Evolutionary conservation across 64 coral and sea anemone genomes (phyloP).

Genomic region (Pocillopora verrucosa): DNA sequence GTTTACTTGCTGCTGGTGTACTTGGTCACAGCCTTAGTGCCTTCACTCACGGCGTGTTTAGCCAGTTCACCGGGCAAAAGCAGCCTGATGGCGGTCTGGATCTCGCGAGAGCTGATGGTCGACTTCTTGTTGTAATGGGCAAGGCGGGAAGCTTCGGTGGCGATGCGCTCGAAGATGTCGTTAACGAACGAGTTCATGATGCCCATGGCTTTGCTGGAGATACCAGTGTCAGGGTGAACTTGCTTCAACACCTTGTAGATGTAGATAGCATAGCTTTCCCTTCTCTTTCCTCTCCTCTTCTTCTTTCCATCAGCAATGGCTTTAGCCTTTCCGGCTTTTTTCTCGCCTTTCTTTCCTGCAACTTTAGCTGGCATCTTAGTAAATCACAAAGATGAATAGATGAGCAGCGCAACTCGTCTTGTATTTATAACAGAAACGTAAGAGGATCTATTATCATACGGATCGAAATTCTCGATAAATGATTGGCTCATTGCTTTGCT

Average conservation of each 20-base stretch:
- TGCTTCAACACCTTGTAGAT: conserved; percentile 53
- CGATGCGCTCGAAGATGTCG: conserved; percentile 80
- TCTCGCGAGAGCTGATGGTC: conserved; percentile 33
- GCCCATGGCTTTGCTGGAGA: conserved; percentile 72
- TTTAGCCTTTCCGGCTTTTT: too few species aligned
- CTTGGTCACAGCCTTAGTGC: conserved; percentile 23
- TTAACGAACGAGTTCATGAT: conserved; percentile 80
- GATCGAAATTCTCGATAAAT: too few species aligned
- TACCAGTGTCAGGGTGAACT: conserved; percentile 56
- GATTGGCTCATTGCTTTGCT: too few species aligned
- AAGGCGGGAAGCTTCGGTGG: conserved; percentile 61
- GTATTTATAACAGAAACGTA: too few species aligned
- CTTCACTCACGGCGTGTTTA: conserved; percentile 24
- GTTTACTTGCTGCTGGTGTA: conserved; percentile 34
- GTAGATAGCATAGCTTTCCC: conserved; percentile 47
- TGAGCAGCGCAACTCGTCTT: too few species aligned
- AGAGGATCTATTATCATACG: too few species aligned
- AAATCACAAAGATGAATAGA: too few species aligned
- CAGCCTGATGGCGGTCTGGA: conserved; percentile 34
- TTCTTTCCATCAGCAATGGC: not conserved
- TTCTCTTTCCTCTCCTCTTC: conserved; percentile 25
- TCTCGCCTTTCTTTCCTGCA: too few species aligned
- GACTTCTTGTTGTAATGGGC: conserved; percentile 70
- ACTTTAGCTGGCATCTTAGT: too few species aligned
- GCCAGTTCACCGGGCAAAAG: conserved; percentile 27